Conservation (phyloP, 2,888 invertebrate species). For the Campaea margaritaria region DNA sequence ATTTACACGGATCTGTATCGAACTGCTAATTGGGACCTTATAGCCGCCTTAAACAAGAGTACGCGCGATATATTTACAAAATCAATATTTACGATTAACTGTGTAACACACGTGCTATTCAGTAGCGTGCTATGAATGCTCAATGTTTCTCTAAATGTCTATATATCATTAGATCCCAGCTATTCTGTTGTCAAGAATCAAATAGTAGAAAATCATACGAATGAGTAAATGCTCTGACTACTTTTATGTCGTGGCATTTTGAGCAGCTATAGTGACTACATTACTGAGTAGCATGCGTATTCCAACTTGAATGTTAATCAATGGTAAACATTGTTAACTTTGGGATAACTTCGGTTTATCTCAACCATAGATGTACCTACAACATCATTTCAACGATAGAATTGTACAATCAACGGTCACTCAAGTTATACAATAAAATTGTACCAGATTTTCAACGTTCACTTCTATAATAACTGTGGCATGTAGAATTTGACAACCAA, state of each 20-base stretch:
- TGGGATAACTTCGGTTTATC: constrained; percentile 66
- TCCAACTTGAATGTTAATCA: constrained; percentile 45
- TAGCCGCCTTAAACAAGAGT: constrained; percentile 50
- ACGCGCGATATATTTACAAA: constrained; percentile 58
- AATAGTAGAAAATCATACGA: no score
- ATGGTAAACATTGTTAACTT: constrained; percentile 56
- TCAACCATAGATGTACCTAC: constrained; percentile 45
- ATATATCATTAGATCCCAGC: no score
- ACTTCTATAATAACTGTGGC: constrained; percentile 56
- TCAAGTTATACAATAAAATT: constrained; percentile 45
- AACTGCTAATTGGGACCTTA: neutral
- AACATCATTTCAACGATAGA: constrained; percentile 17
- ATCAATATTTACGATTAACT: constrained; percentile 43
- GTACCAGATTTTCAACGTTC: constrained; percentile 46
- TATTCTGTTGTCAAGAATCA: no score
- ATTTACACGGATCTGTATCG: no score
- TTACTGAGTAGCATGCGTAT: constrained; percentile 3
- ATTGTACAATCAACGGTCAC: constrained; percentile 23
- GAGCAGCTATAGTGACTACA: neutral
- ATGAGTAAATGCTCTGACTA: no score
- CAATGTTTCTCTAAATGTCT: neutral
- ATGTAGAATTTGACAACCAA: constrained; percentile 77
- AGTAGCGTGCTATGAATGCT: neutral
- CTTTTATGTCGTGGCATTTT: no score
- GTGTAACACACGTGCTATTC: constrained; percentile 7